A percentile compares a stretch with the other conserved stretches of the same genome.
phyloP scores from a whole-genome alignment of 2,113 vertebrate species.

The Sebastes fasciatus region DNA sequence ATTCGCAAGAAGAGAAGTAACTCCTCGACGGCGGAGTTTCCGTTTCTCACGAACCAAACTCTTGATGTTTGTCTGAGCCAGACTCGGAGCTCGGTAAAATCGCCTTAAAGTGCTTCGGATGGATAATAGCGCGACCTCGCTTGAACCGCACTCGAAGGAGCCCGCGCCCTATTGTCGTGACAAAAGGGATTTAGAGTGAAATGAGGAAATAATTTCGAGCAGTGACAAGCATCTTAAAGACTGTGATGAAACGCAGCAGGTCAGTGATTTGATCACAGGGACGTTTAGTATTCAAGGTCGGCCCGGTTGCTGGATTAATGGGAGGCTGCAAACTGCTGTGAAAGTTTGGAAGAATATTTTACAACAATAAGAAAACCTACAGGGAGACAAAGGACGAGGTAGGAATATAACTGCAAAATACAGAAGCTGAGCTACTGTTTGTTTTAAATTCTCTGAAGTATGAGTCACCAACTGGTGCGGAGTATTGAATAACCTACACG shows the following conservation, averaged over 20 bases:
- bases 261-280: constrained; percentile 33
- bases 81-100: constrained; percentile 35
- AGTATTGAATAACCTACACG: background rate
- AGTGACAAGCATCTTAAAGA: constrained; percentile 46
- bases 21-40: constrained; percentile 25
- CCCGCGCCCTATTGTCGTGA: constrained; percentile 25
- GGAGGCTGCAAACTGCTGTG: background rate
- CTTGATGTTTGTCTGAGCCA: constrained; percentile 34
- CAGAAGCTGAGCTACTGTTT: constrained; percentile 14
- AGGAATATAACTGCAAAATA: background rate
- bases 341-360: constrained; percentile 12
- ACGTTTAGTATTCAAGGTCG: constrained; percentile 21
- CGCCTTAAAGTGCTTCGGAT: constrained; percentile 39
- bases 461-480: constrained; percentile 23
- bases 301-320: background rate
- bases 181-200: constrained; percentile 59
- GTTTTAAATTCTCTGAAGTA: constrained; percentile 8
- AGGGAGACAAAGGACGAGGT: background rate
- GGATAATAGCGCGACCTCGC: constrained; percentile 61
- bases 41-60: constrained; percentile 27
- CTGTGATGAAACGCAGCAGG: constrained; percentile 47
- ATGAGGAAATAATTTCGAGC: constrained; percentile 54
- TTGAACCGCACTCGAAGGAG: constrained; percentile 51
- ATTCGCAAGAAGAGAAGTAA: constrained; percentile 25
- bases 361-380: background rate